Conservation (phyloP, 2,797 vertebrate species). For the Platyrinchus mystaceus region DNA sequence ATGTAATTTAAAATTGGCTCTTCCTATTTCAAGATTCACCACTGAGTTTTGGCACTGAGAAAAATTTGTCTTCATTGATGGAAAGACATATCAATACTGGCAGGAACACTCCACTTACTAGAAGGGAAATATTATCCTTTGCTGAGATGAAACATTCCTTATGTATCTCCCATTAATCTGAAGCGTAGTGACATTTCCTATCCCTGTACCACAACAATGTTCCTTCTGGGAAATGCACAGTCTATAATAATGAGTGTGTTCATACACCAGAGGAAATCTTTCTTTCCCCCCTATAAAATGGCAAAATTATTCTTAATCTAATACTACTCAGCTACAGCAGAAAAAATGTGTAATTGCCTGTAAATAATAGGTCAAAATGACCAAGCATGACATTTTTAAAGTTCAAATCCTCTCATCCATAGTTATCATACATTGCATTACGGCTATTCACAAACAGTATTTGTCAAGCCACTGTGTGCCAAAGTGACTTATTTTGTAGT, state of each 20-base stretch:
- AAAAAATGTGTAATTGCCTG: constrained; percentile 21
- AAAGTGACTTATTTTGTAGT: constrained; percentile 30
- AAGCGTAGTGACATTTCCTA: constrained; percentile 25
- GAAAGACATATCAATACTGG: not conserved
- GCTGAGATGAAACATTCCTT: constrained; percentile 29
- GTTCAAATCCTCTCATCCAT: constrained; percentile 36
- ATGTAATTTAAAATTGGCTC: not conserved
- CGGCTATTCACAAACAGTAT: constrained; percentile 1
- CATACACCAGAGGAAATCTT: not conserved
- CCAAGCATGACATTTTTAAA: constrained; percentile 51
- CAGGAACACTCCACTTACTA: not conserved
- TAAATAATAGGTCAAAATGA: constrained; percentile 54
- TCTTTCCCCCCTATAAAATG: not conserved
- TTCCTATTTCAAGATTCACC: not conserved
- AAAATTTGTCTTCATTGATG: not conserved
- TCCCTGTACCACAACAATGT: not conserved
- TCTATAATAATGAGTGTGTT: constrained; percentile 11
- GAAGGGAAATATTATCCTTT: constrained; percentile 32
- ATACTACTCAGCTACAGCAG: not conserved
- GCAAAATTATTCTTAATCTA: constrained; percentile 24
- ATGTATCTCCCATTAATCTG: not conserved
- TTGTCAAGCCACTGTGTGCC: constrained; percentile 4
- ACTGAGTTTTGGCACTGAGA: not conserved
- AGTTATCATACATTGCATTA: constrained; percentile 13
- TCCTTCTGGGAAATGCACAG: constrained; percentile 38